phyloP scores from a whole-genome alignment of 1,140 invertebrate species.

The Nilaparvata lugens region DNA sequence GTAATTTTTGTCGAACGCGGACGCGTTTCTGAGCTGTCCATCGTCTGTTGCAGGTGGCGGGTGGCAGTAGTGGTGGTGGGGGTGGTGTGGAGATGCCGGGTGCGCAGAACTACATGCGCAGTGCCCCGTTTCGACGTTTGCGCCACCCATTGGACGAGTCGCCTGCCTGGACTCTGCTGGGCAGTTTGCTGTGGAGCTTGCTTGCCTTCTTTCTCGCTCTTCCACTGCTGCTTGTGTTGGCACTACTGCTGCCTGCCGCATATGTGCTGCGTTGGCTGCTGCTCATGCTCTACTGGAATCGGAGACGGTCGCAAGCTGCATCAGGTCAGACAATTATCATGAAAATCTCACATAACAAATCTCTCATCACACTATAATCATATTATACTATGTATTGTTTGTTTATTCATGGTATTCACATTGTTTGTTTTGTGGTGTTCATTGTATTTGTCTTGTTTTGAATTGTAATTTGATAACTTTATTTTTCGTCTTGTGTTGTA shows the following conservation, averaged over 20 bases:
- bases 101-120: background rate
- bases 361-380: too few species aligned
- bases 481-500: too few species aligned
- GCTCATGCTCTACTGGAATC: conserved; percentile 29
- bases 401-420: too few species aligned
- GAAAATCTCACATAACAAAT: too few species aligned
- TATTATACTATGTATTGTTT: too few species aligned
- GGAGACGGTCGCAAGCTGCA: conserved; percentile 8
- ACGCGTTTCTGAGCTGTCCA: too few species aligned
- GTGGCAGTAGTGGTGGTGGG: too few species aligned
- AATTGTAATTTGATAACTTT: too few species aligned
- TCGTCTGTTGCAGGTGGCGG: conserved; percentile 9
- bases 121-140: conserved; percentile 27
- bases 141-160: conserved; percentile 39
- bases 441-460: too few species aligned
- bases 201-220: conserved; percentile 35
- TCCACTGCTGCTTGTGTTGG: conserved; percentile 30
- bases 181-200: conserved; percentile 34
- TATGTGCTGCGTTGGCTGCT: conserved; percentile 26
- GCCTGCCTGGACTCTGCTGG: conserved; percentile 34
- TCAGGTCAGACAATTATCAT: background rate
- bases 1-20: too few species aligned
- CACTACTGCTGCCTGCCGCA: conserved; percentile 26
- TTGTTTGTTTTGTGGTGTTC: too few species aligned
- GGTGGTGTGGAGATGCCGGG: background rate